These are phyloP conservation scores for Crotalus viridis DNA, from an alignment of 2,113 vertebrate genomes.

Conservation along the genomic window DNA sequence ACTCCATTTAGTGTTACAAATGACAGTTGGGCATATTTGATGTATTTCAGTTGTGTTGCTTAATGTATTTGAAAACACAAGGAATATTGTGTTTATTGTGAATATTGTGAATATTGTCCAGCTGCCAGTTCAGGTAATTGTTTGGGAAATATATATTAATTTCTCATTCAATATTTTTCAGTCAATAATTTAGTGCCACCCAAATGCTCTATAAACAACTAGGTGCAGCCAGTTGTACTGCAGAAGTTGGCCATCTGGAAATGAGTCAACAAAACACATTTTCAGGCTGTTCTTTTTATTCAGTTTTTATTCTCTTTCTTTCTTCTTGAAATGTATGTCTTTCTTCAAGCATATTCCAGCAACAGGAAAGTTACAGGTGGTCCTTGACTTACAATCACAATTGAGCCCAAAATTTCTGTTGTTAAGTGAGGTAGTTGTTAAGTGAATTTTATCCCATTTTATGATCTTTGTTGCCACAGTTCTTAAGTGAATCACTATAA, in stretches of 20 bases:
- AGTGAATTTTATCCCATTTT: neutral
- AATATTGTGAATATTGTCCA: neutral
- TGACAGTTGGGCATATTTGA: neutral
- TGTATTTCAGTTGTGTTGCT: neutral
- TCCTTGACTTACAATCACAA: neutral
- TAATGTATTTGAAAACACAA: neutral
- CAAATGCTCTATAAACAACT: neutral
- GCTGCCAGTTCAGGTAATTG: neutral
- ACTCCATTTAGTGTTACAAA: neutral
- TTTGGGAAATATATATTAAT: neutral
- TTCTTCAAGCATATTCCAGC: neutral
- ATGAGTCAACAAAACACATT: neutral
- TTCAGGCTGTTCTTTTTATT: neutral
- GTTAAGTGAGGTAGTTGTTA: neutral
- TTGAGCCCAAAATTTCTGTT: neutral
- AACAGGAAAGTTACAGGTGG: neutral
- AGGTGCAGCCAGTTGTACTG: neutral
- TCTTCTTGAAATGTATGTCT: neutral
- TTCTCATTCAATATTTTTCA: neutral
- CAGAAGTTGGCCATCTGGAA: neutral
- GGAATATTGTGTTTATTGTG: neutral
- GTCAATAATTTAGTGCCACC: neutral
- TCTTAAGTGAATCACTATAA: neutral
- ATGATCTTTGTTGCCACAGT: neutral
- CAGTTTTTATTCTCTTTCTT: neutral